Evolutionary conservation across 2,797 vertebrate genomes (phyloP), one percentile per base, ranked within the genome.

Genomic region (Pampus argenteus): DNA sequence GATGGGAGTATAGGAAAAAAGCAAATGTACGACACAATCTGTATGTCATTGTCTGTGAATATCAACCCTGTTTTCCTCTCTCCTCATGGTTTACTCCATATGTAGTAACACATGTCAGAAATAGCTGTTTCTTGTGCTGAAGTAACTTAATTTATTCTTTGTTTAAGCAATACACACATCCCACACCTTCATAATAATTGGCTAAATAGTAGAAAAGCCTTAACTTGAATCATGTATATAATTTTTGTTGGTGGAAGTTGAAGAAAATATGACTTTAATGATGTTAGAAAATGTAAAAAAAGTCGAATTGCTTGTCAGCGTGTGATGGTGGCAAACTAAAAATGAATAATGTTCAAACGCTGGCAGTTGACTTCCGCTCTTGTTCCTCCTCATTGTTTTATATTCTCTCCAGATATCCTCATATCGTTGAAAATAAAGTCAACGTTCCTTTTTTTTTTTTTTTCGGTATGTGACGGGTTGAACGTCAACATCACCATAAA

Each of bases 401-500:
- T 61, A 61, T 77, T 83, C 47, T 70, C 59, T 25, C 29, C 49
- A 54, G 61, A 57, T 69, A 18, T 50, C 14, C 29, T 63, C 48
- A 25, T 34, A 64, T 76, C 47, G 28, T 18, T 59, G 31, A 28
- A 75, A 74, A 75, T 52, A 70, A 76, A 49, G 64, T 70, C 40
- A 61, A 22, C 26, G 25, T 51, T 38, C 64, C n/a, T n/a, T n/a
- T n/a, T n/a, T n/a, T n/a, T n/a, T n/a, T n/a, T n/a, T 54, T 68
- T 88, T 77, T 76, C 48, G 45, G 31, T 15, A 42, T 23, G 23
- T 71, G 86, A 78, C 84, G 83, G 71, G 72, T 76, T 76, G 62
- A 71, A 77, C 71, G 76, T 79, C 71, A 76, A 51, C 83, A 79
- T 81, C 83, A 65, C 22, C 60, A 62, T 49, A 66, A 81, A 83